Conservation (phyloP, 2,888 invertebrate genomes). For the Brassicogethes aeneus region DNA sequence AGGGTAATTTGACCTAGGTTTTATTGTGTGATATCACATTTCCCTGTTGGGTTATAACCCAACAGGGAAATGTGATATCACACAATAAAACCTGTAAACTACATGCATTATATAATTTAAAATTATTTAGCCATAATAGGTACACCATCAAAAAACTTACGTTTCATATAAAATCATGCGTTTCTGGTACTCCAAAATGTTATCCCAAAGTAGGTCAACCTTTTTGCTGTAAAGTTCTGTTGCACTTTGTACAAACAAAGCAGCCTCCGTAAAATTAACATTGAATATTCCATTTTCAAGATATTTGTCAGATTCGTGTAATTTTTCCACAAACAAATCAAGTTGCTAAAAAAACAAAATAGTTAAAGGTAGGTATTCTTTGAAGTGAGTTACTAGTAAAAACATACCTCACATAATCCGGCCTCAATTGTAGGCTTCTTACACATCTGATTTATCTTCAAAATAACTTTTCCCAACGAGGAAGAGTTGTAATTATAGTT, state of each 20-base stretch:
- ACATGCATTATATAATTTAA: no score
- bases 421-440: slow-evolving; percentile 33
- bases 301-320: slow-evolving; percentile 37
- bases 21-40: no score
- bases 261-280: slow-evolving; percentile 68
- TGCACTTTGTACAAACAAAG: slow-evolving; percentile 66
- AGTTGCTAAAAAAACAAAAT: slow-evolving; percentile 40
- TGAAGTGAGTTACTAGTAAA: background rate
- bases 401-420: slow-evolving; percentile 25
- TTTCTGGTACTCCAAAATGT: slow-evolving; percentile 29
- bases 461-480: slow-evolving; percentile 25
- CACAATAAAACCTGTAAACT: no score
- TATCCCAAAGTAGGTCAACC: slow-evolving; percentile 49
- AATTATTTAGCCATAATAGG: no score
- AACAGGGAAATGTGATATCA: no score
- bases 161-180: slow-evolving; percentile 20
- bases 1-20: no score
- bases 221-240: slow-evolving; percentile 62
- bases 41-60: no score
- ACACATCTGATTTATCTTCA: slow-evolving; percentile 24
- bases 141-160: slow-evolving; percentile 6
- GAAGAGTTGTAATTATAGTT: slow-evolving; percentile 16
- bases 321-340: slow-evolving; percentile 49
- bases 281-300: slow-evolving; percentile 41
- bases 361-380: no score